Evolutionary conservation across 2,797 vertebrate genomes (phyloP), one percentile per base, ranked within the genome.

Genomic region (Sebastes itinus): DNA sequence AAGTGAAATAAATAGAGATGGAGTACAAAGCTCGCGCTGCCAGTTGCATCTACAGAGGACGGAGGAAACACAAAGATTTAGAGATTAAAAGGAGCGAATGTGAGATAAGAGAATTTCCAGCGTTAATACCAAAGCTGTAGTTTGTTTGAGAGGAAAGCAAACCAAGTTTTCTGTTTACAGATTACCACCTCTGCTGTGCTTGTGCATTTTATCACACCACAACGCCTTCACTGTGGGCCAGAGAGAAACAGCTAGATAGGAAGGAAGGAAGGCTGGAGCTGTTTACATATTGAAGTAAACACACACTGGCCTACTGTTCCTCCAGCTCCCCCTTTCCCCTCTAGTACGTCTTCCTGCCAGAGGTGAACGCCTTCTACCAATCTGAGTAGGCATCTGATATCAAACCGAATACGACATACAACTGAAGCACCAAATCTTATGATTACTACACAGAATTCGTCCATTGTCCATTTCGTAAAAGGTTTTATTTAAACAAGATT

Each of bases 1-100:
- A 80, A 73, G 65, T 16, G 52, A 76, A 69, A 72, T 58, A 68
- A 87, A 84, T 8, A 65, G 32, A 70, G 69, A 74, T 25, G 14
- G 63, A 75, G 52, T 49, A 75, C 61, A 82, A 77, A 82, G 54
- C 49, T 16, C 13, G 6, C 58, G 16, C 59, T 46, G 13, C 9
- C 7, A 9, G 63, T 80, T 23, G 52, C 32, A 78, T 73, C 30
- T 67, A 20, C 63, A 70, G 58, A 78, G 38, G 28, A 64, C 28
- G 2, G 18, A 64, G 63, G 30, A 74, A 91, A 88, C 60, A 69
- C 72, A 81, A 84, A 79, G 68, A 83, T 85, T 74, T 32, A 33
- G 30, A 85, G 72, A 90, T 84, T 64, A 83, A 90, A 80, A 38
- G 75, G 35, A 28, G 46, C 1, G 16, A 71, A 76, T 18, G 54